These are phyloP conservation scores for Amphipyra tragopoginis DNA, from an alignment of 2,888 invertebrate species.

Conservation along the genomic window DNA sequence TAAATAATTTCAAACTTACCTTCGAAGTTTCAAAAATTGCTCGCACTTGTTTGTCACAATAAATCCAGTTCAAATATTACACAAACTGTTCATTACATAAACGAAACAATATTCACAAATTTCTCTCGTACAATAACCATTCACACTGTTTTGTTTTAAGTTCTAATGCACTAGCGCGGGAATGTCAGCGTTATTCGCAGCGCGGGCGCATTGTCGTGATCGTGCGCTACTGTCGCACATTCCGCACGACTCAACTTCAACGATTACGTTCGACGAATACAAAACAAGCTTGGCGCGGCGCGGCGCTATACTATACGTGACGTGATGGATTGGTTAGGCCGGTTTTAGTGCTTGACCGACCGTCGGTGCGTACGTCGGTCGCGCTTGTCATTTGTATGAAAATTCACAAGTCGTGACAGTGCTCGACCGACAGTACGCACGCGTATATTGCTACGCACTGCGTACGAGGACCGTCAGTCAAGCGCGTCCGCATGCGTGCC, in stretches of 20 bases:
- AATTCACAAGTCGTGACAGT: no score
- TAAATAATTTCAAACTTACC: slow-evolving; percentile 68
- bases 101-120: slow-evolving; percentile 73
- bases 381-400: no score
- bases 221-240: slow-evolving; percentile 77
- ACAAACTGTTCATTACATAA: slow-evolving; percentile 75
- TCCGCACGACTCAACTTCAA: slow-evolving; percentile 76
- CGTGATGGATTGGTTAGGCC: slow-evolving; percentile 44
- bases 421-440: no score
- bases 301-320: slow-evolving; percentile 46
- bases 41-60: slow-evolving; percentile 49
- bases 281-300: slow-evolving; percentile 67
- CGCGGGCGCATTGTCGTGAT: slow-evolving; percentile 72
- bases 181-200: slow-evolving; percentile 79
- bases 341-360: no score
- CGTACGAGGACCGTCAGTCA: no score
- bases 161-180: slow-evolving; percentile 77
- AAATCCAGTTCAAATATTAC: slow-evolving; percentile 73
- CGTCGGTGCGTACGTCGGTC: no score
- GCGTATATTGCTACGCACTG: no score
- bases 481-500: no score
- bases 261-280: slow-evolving; percentile 84
- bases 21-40: slow-evolving; percentile 56
- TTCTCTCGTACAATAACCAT: slow-evolving; percentile 71
- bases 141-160: slow-evolving; percentile 82